These are phyloP conservation scores for Hydroisotoma schaefferi DNA, from an alignment of 2,888 invertebrate genomes.

Conservation along the genomic window DNA sequence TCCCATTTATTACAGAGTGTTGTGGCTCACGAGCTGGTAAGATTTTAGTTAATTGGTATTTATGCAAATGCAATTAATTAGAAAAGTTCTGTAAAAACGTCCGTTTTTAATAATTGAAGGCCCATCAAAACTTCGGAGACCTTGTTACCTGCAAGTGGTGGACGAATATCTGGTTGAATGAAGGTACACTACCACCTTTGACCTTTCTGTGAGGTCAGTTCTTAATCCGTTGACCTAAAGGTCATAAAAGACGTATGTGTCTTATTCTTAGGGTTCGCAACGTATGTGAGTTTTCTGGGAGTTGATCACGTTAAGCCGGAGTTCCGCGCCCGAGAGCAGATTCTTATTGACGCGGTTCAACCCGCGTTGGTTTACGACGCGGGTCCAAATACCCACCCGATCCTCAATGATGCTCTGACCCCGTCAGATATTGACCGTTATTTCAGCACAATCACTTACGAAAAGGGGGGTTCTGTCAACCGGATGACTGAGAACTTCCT, in stretches of 20 bases:
- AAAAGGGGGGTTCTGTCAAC: slow-evolving; percentile 59
- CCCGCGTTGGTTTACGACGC: slow-evolving; percentile 8
- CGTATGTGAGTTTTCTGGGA: slow-evolving; percentile 10
- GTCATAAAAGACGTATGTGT: too few species aligned
- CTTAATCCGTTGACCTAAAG: too few species aligned
- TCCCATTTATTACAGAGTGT: slow-evolving; percentile 8
- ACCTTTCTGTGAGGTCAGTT: too few species aligned
- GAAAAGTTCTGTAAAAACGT: not conserved
- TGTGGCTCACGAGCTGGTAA: slow-evolving; percentile 8
- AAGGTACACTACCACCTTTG: too few species aligned
- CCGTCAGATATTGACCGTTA: not conserved
- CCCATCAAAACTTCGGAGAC: slow-evolving; percentile 10
- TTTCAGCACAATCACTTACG: not conserved
- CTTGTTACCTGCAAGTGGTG: not conserved
- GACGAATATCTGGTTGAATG: not conserved
- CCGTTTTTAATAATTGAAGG: not conserved
- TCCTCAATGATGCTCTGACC: not conserved
- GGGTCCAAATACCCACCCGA: not conserved
- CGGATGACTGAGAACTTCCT: slow-evolving; percentile 87
- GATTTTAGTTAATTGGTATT: not conserved
- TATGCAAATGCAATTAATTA: not conserved
- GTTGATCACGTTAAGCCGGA: slow-evolving; percentile 6
- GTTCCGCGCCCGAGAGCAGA: not conserved
- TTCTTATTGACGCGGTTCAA: not conserved
- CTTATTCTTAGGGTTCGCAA: slow-evolving; percentile 8